Base-by-base conservation (phyloP, 2,113 vertebrate species). In the Seriola quinqueradiata region DNA sequence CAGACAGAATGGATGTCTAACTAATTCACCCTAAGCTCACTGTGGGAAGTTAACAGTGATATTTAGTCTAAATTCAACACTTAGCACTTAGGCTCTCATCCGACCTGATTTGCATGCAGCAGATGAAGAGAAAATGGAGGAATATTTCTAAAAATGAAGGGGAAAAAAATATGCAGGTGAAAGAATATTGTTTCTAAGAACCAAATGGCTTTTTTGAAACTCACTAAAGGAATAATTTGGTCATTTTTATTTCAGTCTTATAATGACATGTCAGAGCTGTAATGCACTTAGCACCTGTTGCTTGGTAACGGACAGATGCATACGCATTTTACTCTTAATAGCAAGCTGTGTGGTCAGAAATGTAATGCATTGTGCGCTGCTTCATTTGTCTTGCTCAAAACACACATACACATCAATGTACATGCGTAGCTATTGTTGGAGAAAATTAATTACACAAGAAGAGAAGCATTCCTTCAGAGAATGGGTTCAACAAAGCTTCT, bases 251-350 rank as follows among this genome's bases (percentile, higher is more conserved):
- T 77, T 86, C 44, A 28, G 44, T 79, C 63, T 70, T 70, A 50
- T 81, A 87, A 80, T 70, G 17, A 77, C 21, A 66, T 58, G 61
- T 48, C 57, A 74, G 36, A 71, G 50, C 75, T 82, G 52, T 46
- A 80, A 81, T 65, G 71, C 72, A 73, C 77, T 76, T 40, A 60
- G 40, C 21, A 92, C 82, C 68, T 92, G 92, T 92, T 92, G 92
- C 92, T 84, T 91, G 66, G 92, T 89, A 90, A 92, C 89, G 2
- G 60, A 79, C 25, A 78, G 46, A 82, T 84, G 70, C 64, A 77
- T 90, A 77, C 85, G 83, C 46, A 76, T 90, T 82, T 85, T 78
- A 68, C 28, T 78, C 42, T 75, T 44, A 70, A 73, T 38, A 82
- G 58, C 52, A 79, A 69, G 8, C 61, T 75, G 58, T 79, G 38